Conservation (phyloP, 1,140 invertebrate species). For the Euura lappo region DNA sequence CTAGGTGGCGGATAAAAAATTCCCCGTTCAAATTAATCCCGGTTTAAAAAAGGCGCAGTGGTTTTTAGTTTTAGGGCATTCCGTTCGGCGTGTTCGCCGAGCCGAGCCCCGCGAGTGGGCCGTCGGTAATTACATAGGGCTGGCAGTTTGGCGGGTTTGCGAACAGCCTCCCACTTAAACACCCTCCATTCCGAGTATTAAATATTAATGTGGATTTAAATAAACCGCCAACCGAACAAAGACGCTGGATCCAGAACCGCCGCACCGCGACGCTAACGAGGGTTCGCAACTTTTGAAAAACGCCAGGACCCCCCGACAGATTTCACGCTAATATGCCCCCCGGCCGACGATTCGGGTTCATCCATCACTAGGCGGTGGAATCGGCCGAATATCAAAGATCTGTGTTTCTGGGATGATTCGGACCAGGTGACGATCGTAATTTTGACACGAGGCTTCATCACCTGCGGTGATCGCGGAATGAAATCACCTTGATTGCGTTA, state of each 20-base stretch:
- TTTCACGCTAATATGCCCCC: too few relatives aligned
- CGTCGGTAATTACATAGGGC: constrained; percentile 48
- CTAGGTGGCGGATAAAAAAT: not conserved
- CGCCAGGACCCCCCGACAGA: not conserved
- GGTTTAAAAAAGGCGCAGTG: not conserved
- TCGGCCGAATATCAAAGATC: too few relatives aligned
- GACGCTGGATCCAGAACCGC: not conserved
- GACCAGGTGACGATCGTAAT: too few relatives aligned
- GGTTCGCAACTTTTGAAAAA: constrained; percentile 5
- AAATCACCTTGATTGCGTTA: too few relatives aligned
- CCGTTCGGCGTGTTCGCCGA: constrained; percentile 15
- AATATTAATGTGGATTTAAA: constrained; percentile 56
- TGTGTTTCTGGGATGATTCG: too few relatives aligned
- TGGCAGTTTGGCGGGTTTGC: constrained; percentile 29
- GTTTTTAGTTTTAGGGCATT: constrained; percentile 24
- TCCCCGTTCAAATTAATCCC: not conserved
- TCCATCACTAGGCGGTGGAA: too few relatives aligned
- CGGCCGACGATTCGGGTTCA: too few relatives aligned
- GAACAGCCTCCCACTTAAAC: constrained; percentile 49
- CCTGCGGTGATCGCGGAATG: too few relatives aligned
- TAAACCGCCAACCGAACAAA: constrained; percentile 40
- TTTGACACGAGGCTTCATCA: too few relatives aligned
- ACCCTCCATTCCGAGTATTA: constrained; percentile 39
- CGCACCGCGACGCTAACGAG: constrained; percentile 1
- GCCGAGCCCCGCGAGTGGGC: constrained; percentile 32